Conservation (phyloP, 2,888 invertebrate species). For the Nesidiocoris tenuis region DNA sequence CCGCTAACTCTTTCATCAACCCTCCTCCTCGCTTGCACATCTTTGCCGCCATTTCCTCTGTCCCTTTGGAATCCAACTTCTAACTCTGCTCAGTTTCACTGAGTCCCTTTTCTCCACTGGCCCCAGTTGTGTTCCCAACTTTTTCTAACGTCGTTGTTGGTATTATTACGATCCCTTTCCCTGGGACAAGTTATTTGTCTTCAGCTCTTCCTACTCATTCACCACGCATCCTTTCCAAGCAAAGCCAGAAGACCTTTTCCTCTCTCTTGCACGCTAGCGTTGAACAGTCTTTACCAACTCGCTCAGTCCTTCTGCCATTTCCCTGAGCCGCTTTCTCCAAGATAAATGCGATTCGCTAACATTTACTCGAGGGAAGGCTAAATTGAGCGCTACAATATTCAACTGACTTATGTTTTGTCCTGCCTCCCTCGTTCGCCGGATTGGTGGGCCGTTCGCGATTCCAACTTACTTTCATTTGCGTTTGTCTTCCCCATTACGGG, state of each 20-base stretch:
- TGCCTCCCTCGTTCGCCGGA: background rate
- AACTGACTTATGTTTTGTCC: background rate
- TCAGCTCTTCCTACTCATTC: background rate
- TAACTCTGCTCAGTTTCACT: background rate
- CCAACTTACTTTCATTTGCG: background rate
- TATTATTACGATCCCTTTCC: slow-evolving; percentile 25
- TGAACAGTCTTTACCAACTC: background rate
- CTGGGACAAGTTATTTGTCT: slow-evolving; percentile 32
- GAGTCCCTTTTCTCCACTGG: background rate
- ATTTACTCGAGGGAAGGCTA: background rate
- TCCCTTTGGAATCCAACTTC: background rate
- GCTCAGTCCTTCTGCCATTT: background rate
- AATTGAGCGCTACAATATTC: background rate
- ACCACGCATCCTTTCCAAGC: background rate
- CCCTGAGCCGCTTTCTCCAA: background rate
- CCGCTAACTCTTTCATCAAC: slow-evolving; percentile 1
- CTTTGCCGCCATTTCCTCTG: slow-evolving; percentile 1
- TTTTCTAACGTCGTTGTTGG: slow-evolving; percentile 24
- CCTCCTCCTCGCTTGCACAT: background rate
- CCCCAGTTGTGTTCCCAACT: background rate
- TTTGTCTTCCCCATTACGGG: background rate
- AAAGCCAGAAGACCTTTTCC: background rate
- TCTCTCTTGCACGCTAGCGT: background rate
- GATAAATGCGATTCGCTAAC: background rate
- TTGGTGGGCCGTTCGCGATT: background rate